Percentiles rank a stretch among this genome's conserved stretches.
Evolutionary conservation across 2,888 invertebrate genomes (phyloP).

Genomic region (Hartigia nigra): DNA sequence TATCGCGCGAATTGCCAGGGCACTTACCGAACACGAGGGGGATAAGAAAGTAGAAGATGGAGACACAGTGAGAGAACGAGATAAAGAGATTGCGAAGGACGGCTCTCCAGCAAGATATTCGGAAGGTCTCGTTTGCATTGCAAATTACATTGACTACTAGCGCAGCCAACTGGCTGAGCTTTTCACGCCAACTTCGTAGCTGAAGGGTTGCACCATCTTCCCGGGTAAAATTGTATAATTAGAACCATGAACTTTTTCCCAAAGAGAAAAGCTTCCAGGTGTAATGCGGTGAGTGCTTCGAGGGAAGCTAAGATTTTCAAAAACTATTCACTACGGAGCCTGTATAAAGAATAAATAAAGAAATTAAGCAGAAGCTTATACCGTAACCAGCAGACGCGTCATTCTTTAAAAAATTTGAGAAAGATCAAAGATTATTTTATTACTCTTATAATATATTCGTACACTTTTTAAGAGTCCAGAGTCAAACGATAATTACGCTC

Average conservation of each 20-base stretch:
- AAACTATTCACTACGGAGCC: not conserved
- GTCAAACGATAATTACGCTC: not conserved
- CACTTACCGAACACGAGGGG: not conserved
- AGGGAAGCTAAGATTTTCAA: not conserved
- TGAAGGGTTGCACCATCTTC: not conserved
- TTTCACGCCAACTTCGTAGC: constrained; percentile 15
- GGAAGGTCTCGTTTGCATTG: constrained; percentile 41
- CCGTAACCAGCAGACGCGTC: not conserved
- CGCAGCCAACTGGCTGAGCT: constrained; percentile 30
- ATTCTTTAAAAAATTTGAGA: not conserved
- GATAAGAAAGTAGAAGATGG: too few relatives aligned
- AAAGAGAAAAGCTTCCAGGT: not conserved
- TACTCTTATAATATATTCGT: not conserved
- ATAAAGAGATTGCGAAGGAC: not conserved
- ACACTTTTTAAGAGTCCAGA: not conserved
- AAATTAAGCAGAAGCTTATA: not conserved
- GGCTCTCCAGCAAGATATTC: not conserved
- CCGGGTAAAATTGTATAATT: constrained; percentile 4
- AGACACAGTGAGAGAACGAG: too few relatives aligned
- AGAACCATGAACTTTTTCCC: constrained; percentile 1
- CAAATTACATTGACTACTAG: constrained; percentile 34
- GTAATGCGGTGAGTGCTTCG: not conserved
- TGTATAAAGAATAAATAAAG: not conserved
- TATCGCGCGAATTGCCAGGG: not conserved
- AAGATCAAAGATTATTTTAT: not conserved